These are phyloP conservation scores for Paratilapia polleni DNA, from an alignment of 2,113 vertebrate genomes.

Conservation along the genomic window DNA sequence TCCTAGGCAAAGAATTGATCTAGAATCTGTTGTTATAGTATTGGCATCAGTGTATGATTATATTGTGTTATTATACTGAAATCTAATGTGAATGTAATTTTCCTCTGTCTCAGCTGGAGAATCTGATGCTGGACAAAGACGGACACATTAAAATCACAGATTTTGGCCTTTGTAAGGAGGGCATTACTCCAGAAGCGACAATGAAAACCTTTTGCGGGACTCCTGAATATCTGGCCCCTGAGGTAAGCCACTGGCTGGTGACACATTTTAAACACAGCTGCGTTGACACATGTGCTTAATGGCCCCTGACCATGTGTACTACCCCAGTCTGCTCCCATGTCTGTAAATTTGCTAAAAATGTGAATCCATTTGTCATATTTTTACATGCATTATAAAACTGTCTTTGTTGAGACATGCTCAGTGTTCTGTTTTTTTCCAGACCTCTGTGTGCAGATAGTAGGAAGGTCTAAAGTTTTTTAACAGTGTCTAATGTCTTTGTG, in stretches of 20 bases:
- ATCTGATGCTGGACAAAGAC: slow-evolving; percentile 96
- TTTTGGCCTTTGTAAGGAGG: slow-evolving; percentile 96
- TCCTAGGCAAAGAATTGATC: too few species aligned
- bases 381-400: background rate
- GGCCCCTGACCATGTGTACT: background rate
- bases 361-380: background rate
- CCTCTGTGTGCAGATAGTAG: too few species aligned
- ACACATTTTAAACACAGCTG: background rate
- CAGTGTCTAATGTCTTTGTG: too few species aligned
- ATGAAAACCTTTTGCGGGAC: slow-evolving; percentile 97
- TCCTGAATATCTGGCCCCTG: slow-evolving; percentile 93
- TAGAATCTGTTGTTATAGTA: background rate
- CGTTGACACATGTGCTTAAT: background rate
- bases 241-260: slow-evolving; percentile 76
- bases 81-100: background rate
- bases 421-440: background rate
- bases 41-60: background rate
- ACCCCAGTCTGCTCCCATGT: background rate
- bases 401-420: background rate
- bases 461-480: too few species aligned
- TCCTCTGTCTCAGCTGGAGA: slow-evolving; percentile 84
- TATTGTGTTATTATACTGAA: background rate
- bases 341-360: background rate
- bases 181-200: slow-evolving; percentile 93
- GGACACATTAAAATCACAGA: slow-evolving; percentile 96